Percentiles rank a stretch among this genome's conserved stretches.
Conservation (phyloP, 2,888 invertebrate species). For the Erpobdella octoculata region DNA sequence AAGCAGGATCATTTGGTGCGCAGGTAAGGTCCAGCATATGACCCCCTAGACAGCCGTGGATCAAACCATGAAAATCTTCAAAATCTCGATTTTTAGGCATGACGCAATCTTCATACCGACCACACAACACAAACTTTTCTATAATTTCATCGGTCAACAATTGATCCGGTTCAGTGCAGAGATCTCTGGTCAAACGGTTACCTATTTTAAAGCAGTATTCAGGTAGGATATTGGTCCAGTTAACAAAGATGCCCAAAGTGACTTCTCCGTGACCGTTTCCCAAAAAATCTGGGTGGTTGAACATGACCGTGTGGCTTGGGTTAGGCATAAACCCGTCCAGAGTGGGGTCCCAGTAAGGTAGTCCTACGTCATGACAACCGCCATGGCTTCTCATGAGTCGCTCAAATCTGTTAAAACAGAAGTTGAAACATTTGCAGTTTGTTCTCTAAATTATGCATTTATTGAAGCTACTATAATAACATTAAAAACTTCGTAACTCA, state of each 20-base stretch:
- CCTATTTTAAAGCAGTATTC: conserved; percentile 5
- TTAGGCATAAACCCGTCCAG: conserved; percentile 4
- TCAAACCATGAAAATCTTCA: conserved; percentile 13
- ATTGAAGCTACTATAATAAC: too few species aligned
- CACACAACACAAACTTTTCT: conserved; percentile 7
- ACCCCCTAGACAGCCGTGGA: conserved; percentile 19
- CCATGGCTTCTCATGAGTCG: conserved; percentile 8
- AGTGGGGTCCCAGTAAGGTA: conserved; percentile 15
- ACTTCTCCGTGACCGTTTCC: conserved; percentile 18
- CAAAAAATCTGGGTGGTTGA: conserved; percentile 10
- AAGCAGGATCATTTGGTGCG: conserved; percentile 19
- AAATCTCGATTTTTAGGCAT: conserved; percentile 5
- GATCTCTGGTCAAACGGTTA: background rate
- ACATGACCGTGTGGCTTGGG: conserved; percentile 16
- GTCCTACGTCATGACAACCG: conserved; percentile 10
- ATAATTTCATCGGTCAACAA: conserved; percentile 6
- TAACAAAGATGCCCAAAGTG: background rate
- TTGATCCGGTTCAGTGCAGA: background rate
- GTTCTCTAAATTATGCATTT: too few species aligned
- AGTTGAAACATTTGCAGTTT: background rate
- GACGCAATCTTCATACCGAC: conserved; percentile 4
- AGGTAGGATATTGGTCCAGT: conserved; percentile 6
- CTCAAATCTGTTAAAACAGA: background rate
- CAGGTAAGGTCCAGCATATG: conserved; percentile 22
- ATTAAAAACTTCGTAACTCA: too few species aligned